Conservation (phyloP, 2,888 invertebrate genomes). For the Unio delphinus region DNA sequence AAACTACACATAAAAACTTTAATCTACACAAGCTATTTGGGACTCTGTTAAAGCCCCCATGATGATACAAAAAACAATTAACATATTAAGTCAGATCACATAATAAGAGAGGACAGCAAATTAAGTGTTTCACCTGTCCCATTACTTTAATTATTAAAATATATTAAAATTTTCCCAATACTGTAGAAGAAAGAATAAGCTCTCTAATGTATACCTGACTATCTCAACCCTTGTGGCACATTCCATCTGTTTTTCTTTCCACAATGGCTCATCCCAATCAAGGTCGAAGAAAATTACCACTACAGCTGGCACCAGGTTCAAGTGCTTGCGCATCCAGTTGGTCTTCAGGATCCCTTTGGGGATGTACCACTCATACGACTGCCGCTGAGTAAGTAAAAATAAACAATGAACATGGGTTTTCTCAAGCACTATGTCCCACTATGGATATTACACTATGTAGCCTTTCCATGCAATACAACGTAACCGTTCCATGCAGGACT, state of each 20-base stretch:
- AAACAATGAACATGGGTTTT: background rate
- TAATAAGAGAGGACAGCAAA: background rate
- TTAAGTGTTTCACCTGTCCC: too few relatives aligned
- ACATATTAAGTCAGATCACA: slow-evolving; percentile 3
- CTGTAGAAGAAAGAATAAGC: background rate
- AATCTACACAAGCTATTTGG: too few relatives aligned
- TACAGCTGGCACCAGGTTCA: slow-evolving; percentile 90
- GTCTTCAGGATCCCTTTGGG: slow-evolving; percentile 88
- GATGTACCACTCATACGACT: slow-evolving; percentile 95
- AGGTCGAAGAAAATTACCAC: slow-evolving; percentile 96
- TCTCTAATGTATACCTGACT: slow-evolving; percentile 69
- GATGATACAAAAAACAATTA: slow-evolving; percentile 5
- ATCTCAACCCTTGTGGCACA: slow-evolving; percentile 90
- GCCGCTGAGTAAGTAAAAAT: slow-evolving; percentile 75
- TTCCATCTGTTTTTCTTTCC: slow-evolving; percentile 96
- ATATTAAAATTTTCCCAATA: too few relatives aligned
- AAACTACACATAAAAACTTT: too few relatives aligned
- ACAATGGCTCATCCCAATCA: slow-evolving; percentile 95
- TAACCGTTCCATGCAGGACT: background rate
- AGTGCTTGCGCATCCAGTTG: slow-evolving; percentile 95
- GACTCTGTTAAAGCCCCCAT: background rate
- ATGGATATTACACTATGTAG: background rate
- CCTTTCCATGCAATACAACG: too few relatives aligned
- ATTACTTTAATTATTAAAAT: too few relatives aligned
- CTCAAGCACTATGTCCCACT: too few relatives aligned